Evolutionary conservation across 2,113 vertebrate genomes (phyloP).

Genomic region (Orthochromis indermauri): DNA sequence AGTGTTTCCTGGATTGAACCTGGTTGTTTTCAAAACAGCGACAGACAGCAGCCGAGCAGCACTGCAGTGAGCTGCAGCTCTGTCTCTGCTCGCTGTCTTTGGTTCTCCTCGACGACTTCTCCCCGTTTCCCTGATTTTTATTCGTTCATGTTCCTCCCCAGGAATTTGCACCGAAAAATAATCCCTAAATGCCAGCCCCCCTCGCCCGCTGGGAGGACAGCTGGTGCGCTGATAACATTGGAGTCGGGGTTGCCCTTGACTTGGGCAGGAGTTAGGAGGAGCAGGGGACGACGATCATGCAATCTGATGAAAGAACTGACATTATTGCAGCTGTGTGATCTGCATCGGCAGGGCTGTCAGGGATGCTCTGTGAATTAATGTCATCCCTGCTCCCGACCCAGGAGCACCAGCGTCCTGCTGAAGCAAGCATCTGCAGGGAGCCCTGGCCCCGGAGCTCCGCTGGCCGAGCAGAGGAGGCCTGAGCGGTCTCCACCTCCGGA

Average conservation of each 20-base stretch:
- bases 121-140: background rate
- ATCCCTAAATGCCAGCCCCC: background rate
- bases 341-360: background rate
- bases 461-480: slow-evolving; percentile 22
- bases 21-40: slow-evolving; percentile 7
- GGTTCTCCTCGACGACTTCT: background rate
- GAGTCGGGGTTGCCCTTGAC: slow-evolving; percentile 52
- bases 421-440: background rate
- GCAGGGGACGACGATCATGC: background rate
- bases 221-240: slow-evolving; percentile 15
- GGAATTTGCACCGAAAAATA: background rate
- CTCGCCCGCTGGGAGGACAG: slow-evolving; percentile 12
- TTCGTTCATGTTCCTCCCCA: background rate
- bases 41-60: slow-evolving; percentile 1
- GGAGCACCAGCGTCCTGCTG: slow-evolving; percentile 2
- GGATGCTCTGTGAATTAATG: slow-evolving; percentile 13
- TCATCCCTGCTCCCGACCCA: background rate
- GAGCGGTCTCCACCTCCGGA: slow-evolving; percentile 4
- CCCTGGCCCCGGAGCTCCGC: background rate
- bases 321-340: slow-evolving; percentile 22
- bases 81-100: background rate
- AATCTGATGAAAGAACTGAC: background rate
- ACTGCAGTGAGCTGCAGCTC: slow-evolving; percentile 41
- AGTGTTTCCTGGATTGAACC: background rate
- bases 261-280: background rate